These are phyloP conservation scores for Enteromius thamalakanensis DNA, from an alignment of 2,797 vertebrate species.

Conservation along the genomic window DNA sequence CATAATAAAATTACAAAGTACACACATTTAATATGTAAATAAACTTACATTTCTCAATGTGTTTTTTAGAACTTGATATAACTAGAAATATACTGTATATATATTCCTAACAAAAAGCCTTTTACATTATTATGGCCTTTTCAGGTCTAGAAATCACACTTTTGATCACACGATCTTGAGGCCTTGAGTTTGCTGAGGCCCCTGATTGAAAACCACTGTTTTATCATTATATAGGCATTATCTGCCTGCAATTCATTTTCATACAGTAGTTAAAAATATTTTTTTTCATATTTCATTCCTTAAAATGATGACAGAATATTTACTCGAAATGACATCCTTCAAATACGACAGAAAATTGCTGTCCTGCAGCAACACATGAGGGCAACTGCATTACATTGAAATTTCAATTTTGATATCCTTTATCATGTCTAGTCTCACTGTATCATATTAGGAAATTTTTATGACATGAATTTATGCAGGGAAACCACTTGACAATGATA, in stretches of 20 bases:
- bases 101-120: neutral
- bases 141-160: too few species aligned
- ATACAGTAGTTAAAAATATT: neutral
- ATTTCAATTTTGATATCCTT: neutral
- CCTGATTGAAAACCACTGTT: too few species aligned
- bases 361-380: neutral
- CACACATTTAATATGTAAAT: too few species aligned
- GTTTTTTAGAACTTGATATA: too few species aligned
- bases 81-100: too few species aligned
- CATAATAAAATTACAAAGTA: too few species aligned
- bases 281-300: neutral
- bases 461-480: neutral
- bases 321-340: neutral
- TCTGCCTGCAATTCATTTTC: neutral
- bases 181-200: neutral
- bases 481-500: neutral
- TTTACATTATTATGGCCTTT: neutral
- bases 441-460: neutral
- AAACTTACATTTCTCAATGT: too few species aligned
- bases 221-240: neutral
- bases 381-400: neutral
- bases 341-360: neutral
- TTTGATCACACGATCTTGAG: neutral
- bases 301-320: neutral
- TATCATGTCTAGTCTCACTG: neutral